Conservation (phyloP, 1,140 invertebrate species). For the Nixonia krombeini region DNA sequence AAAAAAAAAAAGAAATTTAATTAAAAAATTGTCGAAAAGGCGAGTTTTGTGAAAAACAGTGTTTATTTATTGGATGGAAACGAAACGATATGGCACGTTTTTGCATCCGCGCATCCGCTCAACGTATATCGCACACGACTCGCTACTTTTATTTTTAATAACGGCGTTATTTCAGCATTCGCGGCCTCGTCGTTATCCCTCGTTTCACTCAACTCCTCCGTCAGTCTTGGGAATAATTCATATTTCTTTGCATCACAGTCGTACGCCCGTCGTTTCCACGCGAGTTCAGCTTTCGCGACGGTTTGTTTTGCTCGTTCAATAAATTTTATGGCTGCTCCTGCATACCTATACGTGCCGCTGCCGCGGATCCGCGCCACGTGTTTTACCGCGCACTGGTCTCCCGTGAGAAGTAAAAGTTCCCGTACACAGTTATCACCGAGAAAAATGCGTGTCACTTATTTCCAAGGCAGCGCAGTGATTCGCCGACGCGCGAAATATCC, state of each 20-base stretch:
- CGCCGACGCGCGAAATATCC: no score
- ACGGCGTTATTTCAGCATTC: background rate
- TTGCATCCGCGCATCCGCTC: no score
- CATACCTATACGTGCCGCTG: background rate
- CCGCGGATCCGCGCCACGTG: background rate
- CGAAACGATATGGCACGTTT: no score
- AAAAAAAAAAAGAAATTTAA: no score
- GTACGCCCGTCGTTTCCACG: background rate
- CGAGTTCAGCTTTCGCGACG: conserved; percentile 1
- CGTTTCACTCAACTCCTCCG: background rate
- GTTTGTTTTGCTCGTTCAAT: conserved; percentile 2
- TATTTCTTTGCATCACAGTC: background rate
- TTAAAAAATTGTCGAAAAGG: no score
- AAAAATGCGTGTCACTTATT: no score
- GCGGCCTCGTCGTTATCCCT: background rate
- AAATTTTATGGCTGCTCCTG: conserved; percentile 2
- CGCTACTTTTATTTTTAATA: background rate
- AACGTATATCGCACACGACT: no score
- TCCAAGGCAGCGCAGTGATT: no score
- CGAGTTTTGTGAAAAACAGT: no score
- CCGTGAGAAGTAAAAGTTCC: background rate
- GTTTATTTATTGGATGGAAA: no score
- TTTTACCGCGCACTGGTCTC: background rate
- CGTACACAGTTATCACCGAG: no score
- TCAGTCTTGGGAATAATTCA: conserved; percentile 6